Base-by-base conservation (phyloP, 1,140 invertebrate genomes). In the Acromyrmex heyeri region DNA sequence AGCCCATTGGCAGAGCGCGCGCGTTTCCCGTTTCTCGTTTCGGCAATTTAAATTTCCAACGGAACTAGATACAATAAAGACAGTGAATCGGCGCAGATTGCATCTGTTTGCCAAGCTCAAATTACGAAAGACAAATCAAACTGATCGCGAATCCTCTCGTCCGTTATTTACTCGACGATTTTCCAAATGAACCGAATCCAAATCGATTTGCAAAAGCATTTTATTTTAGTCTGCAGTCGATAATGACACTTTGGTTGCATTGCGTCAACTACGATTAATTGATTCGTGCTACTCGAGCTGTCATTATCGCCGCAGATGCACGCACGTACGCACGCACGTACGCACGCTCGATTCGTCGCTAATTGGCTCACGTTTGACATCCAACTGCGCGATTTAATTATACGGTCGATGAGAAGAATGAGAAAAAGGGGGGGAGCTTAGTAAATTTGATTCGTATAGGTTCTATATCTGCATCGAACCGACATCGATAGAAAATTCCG, bases 261-360 rank as follows among this genome's bases (percentile, higher is more conserved):
- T 76, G 79, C 87, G 88, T 87, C 89, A 90, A 92, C 90, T 90
- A 87, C 75, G 87, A 89, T 92, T 92, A 92, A 92, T 92, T 92
- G 91, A 91, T 91, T 89, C 88, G 88, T 87, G 90, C 88, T 79
- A 87, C 73, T 53, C 83, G 76, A 67, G 61, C 70, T 73, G 82
- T 69, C 82, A 91, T 91, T 91, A 90, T 90, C 64, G 62, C 82
- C 88, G 79, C 55, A 59, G 65, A 81, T 62, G 69, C 76, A 64
- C 27, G 62, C 75, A 38, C 30, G 27, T 21, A 50, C 14, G 48
- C 48, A 50, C 72, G 24, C 44, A 27, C 18, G 18, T 21, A 50
- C 14, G 48, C 48, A 50, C 72, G 24, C 44, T 61, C 62, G 30
- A 50, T 86, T 90, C 72, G 83, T 82, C 82, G 88, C 87, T 85